Percentiles rank a stretch among this genome's conserved stretches.
Evolutionary conservation across 2,113 vertebrate genomes (phyloP).

Genomic region (Mastomys coucha): DNA sequence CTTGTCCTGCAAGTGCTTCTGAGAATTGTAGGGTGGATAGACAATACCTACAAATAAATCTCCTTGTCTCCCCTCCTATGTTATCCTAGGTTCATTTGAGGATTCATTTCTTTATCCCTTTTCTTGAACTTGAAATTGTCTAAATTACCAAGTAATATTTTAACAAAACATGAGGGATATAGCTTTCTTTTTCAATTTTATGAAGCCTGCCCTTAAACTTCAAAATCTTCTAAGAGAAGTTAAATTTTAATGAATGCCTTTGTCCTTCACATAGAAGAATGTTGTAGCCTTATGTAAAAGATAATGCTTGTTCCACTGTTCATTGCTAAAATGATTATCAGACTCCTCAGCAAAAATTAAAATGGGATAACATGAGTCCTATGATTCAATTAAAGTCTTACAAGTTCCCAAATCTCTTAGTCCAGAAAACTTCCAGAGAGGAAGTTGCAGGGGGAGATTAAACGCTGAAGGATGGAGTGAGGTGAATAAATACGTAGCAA

Average conservation of each 20-base stretch:
- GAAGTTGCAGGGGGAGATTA: constrained; percentile 68
- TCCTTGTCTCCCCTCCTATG: not conserved
- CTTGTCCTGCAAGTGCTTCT: constrained; percentile 70
- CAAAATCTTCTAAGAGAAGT: constrained; percentile 34
- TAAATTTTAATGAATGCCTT: constrained; percentile 46
- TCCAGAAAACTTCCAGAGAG: constrained; percentile 71
- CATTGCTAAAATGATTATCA: not conserved
- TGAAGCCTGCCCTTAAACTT: not conserved
- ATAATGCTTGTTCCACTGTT: not conserved
- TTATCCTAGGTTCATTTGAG: not conserved
- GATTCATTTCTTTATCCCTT: constrained; percentile 1
- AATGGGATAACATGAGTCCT: not conserved
- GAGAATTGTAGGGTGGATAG: constrained; percentile 55
- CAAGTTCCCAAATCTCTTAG: constrained; percentile 55
- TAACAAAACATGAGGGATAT: constrained; percentile 40
- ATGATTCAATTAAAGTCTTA: constrained; percentile 3
- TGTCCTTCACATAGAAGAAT: not conserved
- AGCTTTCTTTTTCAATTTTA: not conserved
- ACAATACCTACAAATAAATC: constrained; percentile 34
- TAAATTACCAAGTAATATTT: constrained; percentile 14
- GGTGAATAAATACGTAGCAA: constrained; percentile 81
- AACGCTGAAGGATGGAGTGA: constrained; percentile 58
- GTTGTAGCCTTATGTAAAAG: not conserved
- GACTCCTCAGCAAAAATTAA: constrained; percentile 9
- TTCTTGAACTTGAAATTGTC: constrained; percentile 49